A percentile compares a stretch with the other conserved stretches of the same genome.
Conservation (phyloP, 2,113 vertebrate genomes). For the Odontophorus gujanensis region DNA sequence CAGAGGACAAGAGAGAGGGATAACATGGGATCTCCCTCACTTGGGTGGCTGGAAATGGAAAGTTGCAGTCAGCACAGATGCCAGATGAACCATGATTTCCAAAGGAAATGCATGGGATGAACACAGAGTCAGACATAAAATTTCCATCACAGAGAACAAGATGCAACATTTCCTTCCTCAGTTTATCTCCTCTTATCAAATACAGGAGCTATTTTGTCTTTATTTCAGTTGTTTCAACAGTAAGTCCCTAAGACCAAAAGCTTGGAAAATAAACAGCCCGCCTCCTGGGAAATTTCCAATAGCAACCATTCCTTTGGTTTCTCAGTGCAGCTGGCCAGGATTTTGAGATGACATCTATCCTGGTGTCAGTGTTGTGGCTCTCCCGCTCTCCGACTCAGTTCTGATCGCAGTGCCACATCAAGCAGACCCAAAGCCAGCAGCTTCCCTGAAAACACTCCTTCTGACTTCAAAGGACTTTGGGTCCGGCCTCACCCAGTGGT, state of each 20-base stretch:
- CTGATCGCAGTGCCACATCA: conserved; percentile 16
- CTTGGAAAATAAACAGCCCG: background rate
- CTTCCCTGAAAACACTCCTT: background rate
- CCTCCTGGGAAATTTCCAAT: background rate
- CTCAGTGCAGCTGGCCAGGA: fast-evolving
- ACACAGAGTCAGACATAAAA: background rate
- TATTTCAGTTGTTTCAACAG: background rate
- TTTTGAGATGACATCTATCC: background rate
- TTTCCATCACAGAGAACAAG: background rate
- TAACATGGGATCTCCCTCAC: background rate
- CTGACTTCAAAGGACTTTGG: background rate
- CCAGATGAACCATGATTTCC: background rate
- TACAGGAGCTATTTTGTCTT: background rate
- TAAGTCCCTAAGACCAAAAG: background rate
- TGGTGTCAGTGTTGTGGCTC: background rate
- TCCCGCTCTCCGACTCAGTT: background rate
- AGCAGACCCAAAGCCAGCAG: background rate
- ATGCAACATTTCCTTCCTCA: background rate
- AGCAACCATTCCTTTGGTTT: background rate
- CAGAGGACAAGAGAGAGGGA: background rate
- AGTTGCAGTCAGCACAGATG: background rate
- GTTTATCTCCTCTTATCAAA: background rate
- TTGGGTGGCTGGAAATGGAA: background rate
- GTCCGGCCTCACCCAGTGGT: background rate
- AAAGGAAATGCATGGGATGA: background rate